Evolutionary conservation across 2,888 invertebrate genomes (phyloP), one percentile per base, ranked within the genome.

Genomic region (Chelonus formosanus): DNA sequence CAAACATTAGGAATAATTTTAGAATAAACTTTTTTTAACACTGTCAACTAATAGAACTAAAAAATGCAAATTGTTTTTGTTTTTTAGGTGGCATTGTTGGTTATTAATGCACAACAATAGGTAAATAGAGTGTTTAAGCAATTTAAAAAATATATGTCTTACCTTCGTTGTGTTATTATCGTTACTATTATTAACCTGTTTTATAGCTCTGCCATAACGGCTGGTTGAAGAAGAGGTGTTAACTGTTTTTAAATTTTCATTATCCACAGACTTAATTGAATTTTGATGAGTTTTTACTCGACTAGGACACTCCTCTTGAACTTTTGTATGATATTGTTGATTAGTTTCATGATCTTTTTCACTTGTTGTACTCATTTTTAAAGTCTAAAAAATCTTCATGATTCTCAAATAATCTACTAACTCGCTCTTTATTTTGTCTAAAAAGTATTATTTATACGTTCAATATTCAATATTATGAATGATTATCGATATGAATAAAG

Each of bases 191-290:
- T 55, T 20, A n/a, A 47, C 40, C 35, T 86, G 82, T 63, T 87
- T 86, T 40, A 88, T 86, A 59, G 87, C 84, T 77, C 90, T 85
- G 5, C 90, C 90, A 80, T 89, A 90, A 8, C 90, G 86, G 72
- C 89, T 90, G 36, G 83, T 86, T 5, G 32, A 8, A 44, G 62
- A 36, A 10, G 20, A 20, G 10, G 7, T 32, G 52, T 70, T 67
- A 3, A 69, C 68, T 10, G 66, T 64, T 45, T 5, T 64, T 53
- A 60, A 61, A 43, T 54, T 70, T 34, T 3, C 57, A 40, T 68
- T 67, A 4, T 10, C 36, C 50, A n/a, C 34, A 4, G 54, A 56
- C 10, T 61, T 61, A 10, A 36, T 40, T 62, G 20, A 35, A 6
- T 63, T 54, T 45, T 63, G 40, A 45, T 47, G n/a, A 5, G 35